These are phyloP conservation scores for Channa striata DNA, from an alignment of 2,797 vertebrate species.

Conservation along the genomic window DNA sequence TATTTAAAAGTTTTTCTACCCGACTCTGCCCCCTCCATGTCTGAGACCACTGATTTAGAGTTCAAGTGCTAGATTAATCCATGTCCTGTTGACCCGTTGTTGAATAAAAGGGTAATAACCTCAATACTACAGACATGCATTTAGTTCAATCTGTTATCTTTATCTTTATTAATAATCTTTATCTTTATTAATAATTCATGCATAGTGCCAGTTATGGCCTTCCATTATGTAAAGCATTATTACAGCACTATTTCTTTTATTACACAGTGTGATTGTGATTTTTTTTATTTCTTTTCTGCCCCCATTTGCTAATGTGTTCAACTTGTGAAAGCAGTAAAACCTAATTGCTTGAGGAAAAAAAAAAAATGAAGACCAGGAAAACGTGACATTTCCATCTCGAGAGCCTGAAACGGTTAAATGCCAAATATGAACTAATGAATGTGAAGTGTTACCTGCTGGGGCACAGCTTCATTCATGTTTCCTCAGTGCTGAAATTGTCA, in stretches of 20 bases:
- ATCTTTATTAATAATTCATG: constrained; percentile 59
- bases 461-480: constrained; percentile 26
- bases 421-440: constrained; percentile 52
- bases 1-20: too few species aligned
- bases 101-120: background rate
- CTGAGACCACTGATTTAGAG: too few species aligned
- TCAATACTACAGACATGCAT: background rate
- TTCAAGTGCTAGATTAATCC: background rate
- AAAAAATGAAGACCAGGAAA: background rate
- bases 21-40: too few species aligned
- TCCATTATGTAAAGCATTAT: constrained; percentile 61
- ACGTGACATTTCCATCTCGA: constrained; percentile 34
- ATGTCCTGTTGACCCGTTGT: too few species aligned
- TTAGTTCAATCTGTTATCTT: background rate
- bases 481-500: background rate
- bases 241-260: constrained; percentile 42
- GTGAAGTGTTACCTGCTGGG: constrained; percentile 8
- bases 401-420: constrained; percentile 35
- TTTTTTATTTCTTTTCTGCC: constrained; percentile 54
- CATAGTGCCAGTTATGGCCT: constrained; percentile 47
- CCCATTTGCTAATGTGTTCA: constrained; percentile 56
- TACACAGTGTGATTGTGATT: constrained; percentile 51
- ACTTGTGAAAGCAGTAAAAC: constrained; percentile 45
- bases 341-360: constrained; percentile 22
- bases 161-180: constrained; percentile 50